A percentile compares a stretch with the other conserved stretches of the same genome.
phyloP scores from a whole-genome alignment of 2,888 invertebrate genomes.

The Seira musarum region DNA sequence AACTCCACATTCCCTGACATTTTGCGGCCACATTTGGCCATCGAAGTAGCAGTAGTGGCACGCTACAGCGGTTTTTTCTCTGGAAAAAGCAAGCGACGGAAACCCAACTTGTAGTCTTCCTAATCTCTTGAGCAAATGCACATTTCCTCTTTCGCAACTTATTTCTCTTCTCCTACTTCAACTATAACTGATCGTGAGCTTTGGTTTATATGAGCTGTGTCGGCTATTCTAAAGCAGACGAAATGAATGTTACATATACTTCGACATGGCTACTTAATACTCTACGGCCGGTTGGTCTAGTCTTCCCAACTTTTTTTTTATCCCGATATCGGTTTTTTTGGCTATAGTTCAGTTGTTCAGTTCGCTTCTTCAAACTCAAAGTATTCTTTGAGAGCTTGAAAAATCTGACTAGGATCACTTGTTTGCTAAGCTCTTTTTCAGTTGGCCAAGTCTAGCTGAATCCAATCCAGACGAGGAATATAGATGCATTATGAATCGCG shows the following conservation, averaged over 20 bases:
- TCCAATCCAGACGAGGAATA: no score
- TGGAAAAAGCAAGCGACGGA: conserved; percentile 16
- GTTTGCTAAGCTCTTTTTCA: background rate
- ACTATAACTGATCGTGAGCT: background rate
- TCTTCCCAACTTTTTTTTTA: background rate
- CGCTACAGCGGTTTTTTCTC: background rate
- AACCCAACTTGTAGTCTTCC: conserved; percentile 60
- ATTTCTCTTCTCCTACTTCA: conserved; percentile 15
- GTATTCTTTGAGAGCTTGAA: background rate
- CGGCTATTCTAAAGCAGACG: no score
- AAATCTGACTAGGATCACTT: background rate
- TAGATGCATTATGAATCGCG: background rate
- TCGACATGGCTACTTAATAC: background rate
- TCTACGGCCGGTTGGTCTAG: background rate
- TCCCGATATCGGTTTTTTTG: conserved; percentile 21
- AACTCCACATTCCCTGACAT: background rate
- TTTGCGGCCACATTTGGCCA: background rate
- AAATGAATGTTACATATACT: background rate
- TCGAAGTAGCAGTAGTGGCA: background rate
- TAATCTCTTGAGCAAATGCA: conserved; percentile 64
- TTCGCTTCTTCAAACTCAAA: conserved; percentile 3
- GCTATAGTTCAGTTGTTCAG: no score
- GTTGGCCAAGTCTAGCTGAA: background rate
- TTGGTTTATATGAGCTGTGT: background rate
- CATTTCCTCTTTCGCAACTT: conserved; percentile 58